Evolutionary conservation across 2,888 invertebrate genomes (phyloP), one percentile per base, ranked within the genome.

Genomic region (Zonitis immaculata): DNA sequence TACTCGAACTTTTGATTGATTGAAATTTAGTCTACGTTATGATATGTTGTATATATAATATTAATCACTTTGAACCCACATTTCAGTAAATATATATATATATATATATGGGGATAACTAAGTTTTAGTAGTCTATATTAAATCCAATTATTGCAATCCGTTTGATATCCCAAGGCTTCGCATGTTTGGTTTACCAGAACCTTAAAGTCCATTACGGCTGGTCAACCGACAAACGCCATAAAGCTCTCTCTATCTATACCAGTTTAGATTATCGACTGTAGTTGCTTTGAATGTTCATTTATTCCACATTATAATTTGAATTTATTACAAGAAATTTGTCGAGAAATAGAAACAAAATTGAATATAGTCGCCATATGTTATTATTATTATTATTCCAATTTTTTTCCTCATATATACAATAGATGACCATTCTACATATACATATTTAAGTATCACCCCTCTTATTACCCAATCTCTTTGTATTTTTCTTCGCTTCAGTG

Each of bases 391-490:
- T n/a, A n/a, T n/a, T n/a, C n/a, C 54, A 44, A 52, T 52, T 61
- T 60, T 56, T 56, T 59, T 60, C 60, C 62, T 58, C n/a, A n/a
- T n/a, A n/a, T n/a, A n/a, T n/a, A n/a, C n/a, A n/a, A n/a, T n/a
- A n/a, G n/a, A n/a, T n/a, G n/a, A n/a, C n/a, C n/a, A n/a, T n/a
- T n/a, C n/a, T n/a, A n/a, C n/a, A n/a, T n/a, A n/a, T n/a, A n/a
- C n/a, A n/a, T n/a, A n/a, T n/a, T n/a, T n/a, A n/a, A n/a, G 52
- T 44, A 43, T 67, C 67, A 65, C 67, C 65, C 67, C 67, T 64
- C 61, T 56, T 53, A 59, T 62, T 63, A 61, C 60, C 56, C 59
- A 59, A 61, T 35, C 35, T 16, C 35, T 35, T 35, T 35, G 35
- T 35, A 35, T 44, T 44, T 44, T 25, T 44, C 25, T 26, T 27